Percentiles rank a stretch among this genome's conserved stretches.
These are phyloP conservation scores for Brevimyrus niger DNA, from an alignment of 2,113 vertebrate genomes.

Conservation along the genomic window DNA sequence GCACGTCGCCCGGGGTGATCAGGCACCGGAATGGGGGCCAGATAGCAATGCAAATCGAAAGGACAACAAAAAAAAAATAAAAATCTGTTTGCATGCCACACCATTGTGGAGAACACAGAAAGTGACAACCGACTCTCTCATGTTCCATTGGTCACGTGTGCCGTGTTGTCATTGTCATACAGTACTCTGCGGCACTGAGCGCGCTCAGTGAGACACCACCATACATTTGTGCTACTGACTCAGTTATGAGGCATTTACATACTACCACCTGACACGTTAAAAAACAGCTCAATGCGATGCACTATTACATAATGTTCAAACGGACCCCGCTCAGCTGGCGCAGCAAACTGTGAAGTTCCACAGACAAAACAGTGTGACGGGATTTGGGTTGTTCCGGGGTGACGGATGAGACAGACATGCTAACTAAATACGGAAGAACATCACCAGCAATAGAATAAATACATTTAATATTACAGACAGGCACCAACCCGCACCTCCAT, in stretches of 20 bases:
- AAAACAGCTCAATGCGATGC: neutral
- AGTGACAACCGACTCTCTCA: neutral
- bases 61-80: neutral
- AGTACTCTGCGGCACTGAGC: neutral
- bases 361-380: neutral
- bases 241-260: neutral
- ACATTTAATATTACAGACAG: neutral
- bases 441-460: neutral
- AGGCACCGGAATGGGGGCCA: neutral
- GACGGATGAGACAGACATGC: neutral
- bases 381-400: neutral
- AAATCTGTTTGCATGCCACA: neutral
- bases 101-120: neutral
- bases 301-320: neutral
- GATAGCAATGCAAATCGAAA: neutral
- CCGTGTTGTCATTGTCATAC: neutral
- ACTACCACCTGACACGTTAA: neutral
- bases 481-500: neutral
- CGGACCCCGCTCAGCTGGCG: neutral
- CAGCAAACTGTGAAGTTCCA: neutral
- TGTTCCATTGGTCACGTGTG: neutral
- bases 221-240: neutral
- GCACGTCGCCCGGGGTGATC: neutral
- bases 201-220: neutral
- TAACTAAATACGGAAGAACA: neutral